Evolutionary conservation across 1,140 invertebrate species (phyloP), one percentile per base, ranked within the genome.

Genomic region (Asbolus verrucosus): DNA sequence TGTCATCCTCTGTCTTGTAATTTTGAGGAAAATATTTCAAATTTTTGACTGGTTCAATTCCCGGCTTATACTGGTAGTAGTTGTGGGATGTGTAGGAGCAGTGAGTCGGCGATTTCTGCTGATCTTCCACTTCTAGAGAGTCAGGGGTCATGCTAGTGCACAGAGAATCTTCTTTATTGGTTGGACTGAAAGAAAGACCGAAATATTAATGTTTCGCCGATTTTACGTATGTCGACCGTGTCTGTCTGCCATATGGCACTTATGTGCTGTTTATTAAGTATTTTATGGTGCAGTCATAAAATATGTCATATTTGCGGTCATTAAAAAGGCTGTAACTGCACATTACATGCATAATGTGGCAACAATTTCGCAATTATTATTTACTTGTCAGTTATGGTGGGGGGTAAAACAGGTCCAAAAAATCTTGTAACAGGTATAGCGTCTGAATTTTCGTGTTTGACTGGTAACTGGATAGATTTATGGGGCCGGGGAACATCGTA

Each of bases 401-500:
- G 21, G 5, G 46, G 46, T 41, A 76, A 66, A 21, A 72, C 69
- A 9, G 76, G 77, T 13, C 79, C 79, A 46, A 81, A 79, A 61
- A 81, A 81, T 61, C 76, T 72, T 0, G 78, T 80, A 0, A 73
- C 75, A 21, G 71, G 61, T 6, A 79, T 69, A 30, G 65, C 69
- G 31, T 75, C 27, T 9, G 60, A 18, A 15, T 65, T 43, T 30
- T 78, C 70, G 14, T 46, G 65, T 66, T 69, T 72, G 21, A 68
- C 72, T 11, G 73, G 13, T 5, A 75, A 70, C 21, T 73, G 65
- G 14, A 81, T 69, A 9, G 80, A 79, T 14, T 70, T 70, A 54
- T 82, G 82, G 1, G 82, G 79, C 30, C 82, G 74, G 4, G 82
- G 82, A 41, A 83, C 72, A 65, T 83, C 82, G 70, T 83, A 83